Base-by-base conservation (phyloP, 2,113 vertebrate genomes). In the Manacus vitellinus region DNA sequence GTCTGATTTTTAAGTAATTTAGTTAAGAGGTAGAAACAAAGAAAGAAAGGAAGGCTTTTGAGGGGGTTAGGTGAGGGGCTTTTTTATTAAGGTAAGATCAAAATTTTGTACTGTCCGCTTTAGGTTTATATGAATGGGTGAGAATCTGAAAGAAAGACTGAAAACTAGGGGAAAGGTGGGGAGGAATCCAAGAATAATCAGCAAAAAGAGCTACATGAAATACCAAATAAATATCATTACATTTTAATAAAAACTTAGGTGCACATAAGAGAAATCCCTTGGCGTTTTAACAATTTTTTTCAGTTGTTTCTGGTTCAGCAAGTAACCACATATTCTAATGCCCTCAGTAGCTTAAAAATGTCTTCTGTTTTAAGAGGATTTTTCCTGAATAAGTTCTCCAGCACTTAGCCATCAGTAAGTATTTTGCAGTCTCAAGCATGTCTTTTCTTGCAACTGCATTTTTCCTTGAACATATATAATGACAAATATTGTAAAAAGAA, bases 321-420 rank as follows among this genome's bases (percentile, higher is more conserved):
- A 61, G 74, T 92, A 94, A 88, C 88, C 52, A 66, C 67, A 74
- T 88, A 52, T 88, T 92, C 22, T 78, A 88, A 93, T 95, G 46
- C 68, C 76, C 88, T 94, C 80, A 77, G 83, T 94, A 96, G 89
- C 68, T 92, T 85, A 85, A 95, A 95, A 92, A 71, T 88, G 58
- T 92, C 90, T 93, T 93, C 83, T 95, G 67, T 94, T 95, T 97
- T 93, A 96, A 95, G 92, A 96, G 52, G 49, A 74, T 71, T 94
- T 96, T 94, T 95, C 88, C 92, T 72, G 88, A 95, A 44, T 93
- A 94, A 92, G 84, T 94, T 89, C 94, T 95, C 43, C 94, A 94
- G 65, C 95, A 96, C 90, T 96, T 96, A 96, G 90, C 35, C 85
- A 88, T 70, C 92, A 96, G 92, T 96, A 96, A 95, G 95, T 97